phyloP scores from a whole-genome alignment of 2,797 vertebrate species.

The Pseudopleuronectes americanus region DNA sequence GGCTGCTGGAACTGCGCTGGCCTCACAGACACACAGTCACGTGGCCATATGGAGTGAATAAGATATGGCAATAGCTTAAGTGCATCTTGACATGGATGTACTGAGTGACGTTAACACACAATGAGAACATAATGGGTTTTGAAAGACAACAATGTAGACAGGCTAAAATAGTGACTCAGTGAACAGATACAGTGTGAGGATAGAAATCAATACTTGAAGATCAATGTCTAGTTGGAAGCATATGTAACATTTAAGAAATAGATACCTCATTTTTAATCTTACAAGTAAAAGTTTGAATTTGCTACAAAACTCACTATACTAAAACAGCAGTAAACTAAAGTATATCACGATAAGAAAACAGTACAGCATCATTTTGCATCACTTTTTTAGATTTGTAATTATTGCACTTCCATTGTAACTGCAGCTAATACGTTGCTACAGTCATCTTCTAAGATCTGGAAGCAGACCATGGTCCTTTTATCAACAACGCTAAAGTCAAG shows the following conservation, averaged over 20 bases:
- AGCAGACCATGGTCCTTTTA: background rate
- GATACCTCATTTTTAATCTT: too few species aligned
- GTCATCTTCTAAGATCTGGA: too few species aligned
- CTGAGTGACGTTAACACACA: background rate
- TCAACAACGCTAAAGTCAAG: background rate
- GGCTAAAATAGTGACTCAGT: background rate
- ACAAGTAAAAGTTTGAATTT: too few species aligned
- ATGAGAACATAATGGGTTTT: background rate
- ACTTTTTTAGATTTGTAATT: too few species aligned
- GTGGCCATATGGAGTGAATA: background rate
- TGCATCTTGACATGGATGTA: background rate
- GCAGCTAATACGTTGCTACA: background rate
- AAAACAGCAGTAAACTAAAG: too few species aligned
- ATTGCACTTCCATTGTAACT: background rate
- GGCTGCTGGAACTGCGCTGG: slow-evolving; percentile 5
- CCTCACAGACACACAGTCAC: background rate
- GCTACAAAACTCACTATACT: too few species aligned
- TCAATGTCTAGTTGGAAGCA: background rate
- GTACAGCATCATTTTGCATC: too few species aligned
- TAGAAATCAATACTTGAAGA: too few species aligned
- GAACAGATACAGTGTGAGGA: background rate
- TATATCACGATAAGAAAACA: too few species aligned
- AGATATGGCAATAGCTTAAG: background rate
- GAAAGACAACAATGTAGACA: background rate
- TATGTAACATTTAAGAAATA: background rate